These are phyloP conservation scores for Enteromius thamalakanensis DNA, from an alignment of 2,797 vertebrate species.

Conservation along the genomic window DNA sequence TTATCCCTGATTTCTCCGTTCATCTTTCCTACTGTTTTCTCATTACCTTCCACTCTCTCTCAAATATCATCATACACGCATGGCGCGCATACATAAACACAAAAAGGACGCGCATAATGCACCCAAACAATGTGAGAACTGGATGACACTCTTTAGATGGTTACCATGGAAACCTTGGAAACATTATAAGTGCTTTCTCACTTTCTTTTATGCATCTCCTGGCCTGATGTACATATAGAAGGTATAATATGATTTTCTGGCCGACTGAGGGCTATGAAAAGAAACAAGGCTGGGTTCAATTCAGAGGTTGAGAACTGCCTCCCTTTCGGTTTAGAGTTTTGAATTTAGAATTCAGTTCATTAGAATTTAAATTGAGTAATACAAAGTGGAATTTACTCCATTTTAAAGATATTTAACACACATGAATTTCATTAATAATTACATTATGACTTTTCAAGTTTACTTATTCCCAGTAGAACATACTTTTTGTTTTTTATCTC, in stretches of 20 bases:
- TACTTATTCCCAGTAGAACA: not conserved
- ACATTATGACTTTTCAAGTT: not conserved
- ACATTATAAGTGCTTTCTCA: conserved; percentile 62
- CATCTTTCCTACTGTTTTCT: conserved; percentile 38
- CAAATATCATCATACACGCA: not conserved
- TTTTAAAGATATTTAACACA: not conserved
- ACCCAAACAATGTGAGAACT: conserved; percentile 67
- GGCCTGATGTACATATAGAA: conserved; percentile 18
- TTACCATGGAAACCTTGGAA: conserved; percentile 73
- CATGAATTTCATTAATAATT: not conserved
- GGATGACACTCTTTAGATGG: conserved; percentile 66
- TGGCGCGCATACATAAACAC: conserved; percentile 37
- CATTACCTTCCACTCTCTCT: conserved; percentile 10
- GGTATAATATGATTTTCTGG: not conserved
- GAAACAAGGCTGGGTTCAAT: not conserved
- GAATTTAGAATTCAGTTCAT: not conserved
- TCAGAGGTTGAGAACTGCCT: not conserved
- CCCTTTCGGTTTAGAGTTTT: not conserved
- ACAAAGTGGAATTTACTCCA: not conserved
- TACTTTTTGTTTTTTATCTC: not conserved
- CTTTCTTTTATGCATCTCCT: not conserved
- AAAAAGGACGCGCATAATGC: conserved; percentile 25
- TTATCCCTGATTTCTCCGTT: conserved; percentile 26
- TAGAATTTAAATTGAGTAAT: not conserved
- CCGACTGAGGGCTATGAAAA: not conserved